Conservation (phyloP, 2,888 invertebrate species). For the Mantis religiosa region DNA sequence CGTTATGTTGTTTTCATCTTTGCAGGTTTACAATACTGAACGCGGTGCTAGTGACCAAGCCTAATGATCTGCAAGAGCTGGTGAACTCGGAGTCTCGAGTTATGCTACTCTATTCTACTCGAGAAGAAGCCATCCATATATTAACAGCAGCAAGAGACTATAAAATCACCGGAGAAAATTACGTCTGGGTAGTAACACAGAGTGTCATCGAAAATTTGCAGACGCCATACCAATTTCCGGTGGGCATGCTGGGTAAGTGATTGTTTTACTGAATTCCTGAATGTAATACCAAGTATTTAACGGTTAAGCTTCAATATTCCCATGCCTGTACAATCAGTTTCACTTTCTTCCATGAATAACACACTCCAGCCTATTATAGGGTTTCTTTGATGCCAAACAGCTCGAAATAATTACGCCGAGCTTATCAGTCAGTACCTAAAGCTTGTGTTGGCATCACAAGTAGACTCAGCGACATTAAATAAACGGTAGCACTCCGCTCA, state of each 20-base stretch:
- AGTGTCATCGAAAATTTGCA: slow-evolving; percentile 78
- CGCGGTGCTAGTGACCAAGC: slow-evolving; percentile 76
- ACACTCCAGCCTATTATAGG: too few relatives aligned
- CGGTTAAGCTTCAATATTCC: too few relatives aligned
- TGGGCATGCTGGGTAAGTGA: slow-evolving; percentile 83
- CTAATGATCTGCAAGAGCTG: slow-evolving; percentile 70
- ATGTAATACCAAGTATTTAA: too few relatives aligned
- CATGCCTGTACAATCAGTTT: too few relatives aligned
- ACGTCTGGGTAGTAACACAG: slow-evolving; percentile 95
- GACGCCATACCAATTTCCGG: slow-evolving; percentile 73
- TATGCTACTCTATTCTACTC: slow-evolving; percentile 85
- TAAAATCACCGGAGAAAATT: slow-evolving; percentile 84
- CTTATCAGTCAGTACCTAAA: too few relatives aligned
- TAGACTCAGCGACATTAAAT: too few relatives aligned
- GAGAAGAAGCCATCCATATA: slow-evolving; percentile 81
- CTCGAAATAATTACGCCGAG: too few relatives aligned
- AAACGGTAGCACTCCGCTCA: too few relatives aligned
- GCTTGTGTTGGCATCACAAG: too few relatives aligned
- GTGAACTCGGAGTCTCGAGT: slow-evolving; percentile 88
- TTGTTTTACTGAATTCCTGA: too few relatives aligned
- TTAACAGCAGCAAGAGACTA: slow-evolving; percentile 69
- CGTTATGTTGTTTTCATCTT: slow-evolving; percentile 45
- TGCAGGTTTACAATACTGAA: slow-evolving; percentile 81
- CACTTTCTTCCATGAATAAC: too few relatives aligned
- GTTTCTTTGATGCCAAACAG: too few relatives aligned